Evolutionary conservation across 2,797 vertebrate species (phyloP).

Genomic region (Alca torda): DNA sequence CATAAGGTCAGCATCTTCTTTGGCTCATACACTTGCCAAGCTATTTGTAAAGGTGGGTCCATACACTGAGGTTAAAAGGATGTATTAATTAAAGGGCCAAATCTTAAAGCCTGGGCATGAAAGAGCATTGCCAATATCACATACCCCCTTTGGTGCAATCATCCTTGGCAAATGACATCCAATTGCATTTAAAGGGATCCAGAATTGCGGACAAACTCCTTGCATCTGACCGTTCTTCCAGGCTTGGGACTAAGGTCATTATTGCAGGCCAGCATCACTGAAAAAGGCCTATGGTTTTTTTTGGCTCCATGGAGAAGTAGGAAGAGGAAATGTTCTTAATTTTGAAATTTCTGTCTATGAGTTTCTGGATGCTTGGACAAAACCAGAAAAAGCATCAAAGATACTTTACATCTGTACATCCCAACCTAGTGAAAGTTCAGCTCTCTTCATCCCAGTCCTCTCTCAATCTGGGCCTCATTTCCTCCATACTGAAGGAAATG

Average conservation of each 20-base stretch:
- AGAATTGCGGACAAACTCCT: neutral
- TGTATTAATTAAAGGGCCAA: neutral
- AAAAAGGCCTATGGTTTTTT: neutral
- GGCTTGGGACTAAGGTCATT: neutral
- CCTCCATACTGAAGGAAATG: neutral
- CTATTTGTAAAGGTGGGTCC: conserved; percentile 19
- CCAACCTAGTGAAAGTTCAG: neutral
- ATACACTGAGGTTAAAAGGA: neutral
- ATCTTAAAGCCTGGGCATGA: neutral
- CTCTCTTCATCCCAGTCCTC: neutral
- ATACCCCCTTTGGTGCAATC: neutral
- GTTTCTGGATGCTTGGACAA: neutral
- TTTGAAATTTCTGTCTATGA: neutral
- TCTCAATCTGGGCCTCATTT: neutral
- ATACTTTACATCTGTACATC: neutral
- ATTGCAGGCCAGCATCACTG: neutral
- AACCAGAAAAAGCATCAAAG: neutral
- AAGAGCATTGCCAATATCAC: neutral
- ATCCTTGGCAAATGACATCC: neutral
- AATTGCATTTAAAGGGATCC: neutral
- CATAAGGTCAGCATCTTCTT: conserved; percentile 28
- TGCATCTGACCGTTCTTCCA: neutral
- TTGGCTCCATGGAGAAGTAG: neutral
- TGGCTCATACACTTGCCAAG: conserved; percentile 23
- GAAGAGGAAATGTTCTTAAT: neutral